Evolutionary conservation across 2,888 invertebrate genomes (phyloP), one percentile per base, ranked within the genome.

Genomic region (Galerucella nymphaeae): DNA sequence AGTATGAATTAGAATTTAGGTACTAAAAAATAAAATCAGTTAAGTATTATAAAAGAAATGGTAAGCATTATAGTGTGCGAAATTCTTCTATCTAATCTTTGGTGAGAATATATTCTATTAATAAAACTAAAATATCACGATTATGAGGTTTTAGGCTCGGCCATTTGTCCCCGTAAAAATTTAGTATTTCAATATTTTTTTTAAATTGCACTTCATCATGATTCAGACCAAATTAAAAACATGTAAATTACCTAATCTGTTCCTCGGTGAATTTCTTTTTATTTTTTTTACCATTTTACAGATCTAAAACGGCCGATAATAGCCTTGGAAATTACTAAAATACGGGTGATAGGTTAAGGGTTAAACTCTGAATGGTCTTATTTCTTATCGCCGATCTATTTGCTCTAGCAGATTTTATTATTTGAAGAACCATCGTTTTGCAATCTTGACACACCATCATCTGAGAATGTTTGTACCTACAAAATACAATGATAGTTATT

Each of bases 401-500:
- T 72, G 93, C 93, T 85, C 93, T 91, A 78, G 95, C 94, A 23
- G 96, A 95, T 87, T 96, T 93, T 85, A 97, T 96, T 85, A 97
- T 96, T 88, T 96, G 96, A 81, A 96, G 91, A 73, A 97, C 95
- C 93, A 97, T 94, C 74, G 94, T 93, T 85, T 96, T 96, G 88
- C 97, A 98, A 89, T 97, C 97, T 86, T 95, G 94, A 85, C 97
- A 98, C 63, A 97, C 96, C 75, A 93, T 93, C 93, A 96, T 95
- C 83, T 94, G 92, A 78, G 80, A 78, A 64, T 81, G 80, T 71
- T 79, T 81, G 55, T 93, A 87, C 20, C 73, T 72, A 50, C 0
- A 67, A 67, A 16, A 53, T 10, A n/a, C 6, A 48, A n/a, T n/a
- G n/a, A n/a, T n/a, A n/a, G n/a, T n/a, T n/a, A n/a, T n/a, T n/a